phyloP scores from a whole-genome alignment of 2,113 vertebrate species.

The Formicarius rufipectus region DNA sequence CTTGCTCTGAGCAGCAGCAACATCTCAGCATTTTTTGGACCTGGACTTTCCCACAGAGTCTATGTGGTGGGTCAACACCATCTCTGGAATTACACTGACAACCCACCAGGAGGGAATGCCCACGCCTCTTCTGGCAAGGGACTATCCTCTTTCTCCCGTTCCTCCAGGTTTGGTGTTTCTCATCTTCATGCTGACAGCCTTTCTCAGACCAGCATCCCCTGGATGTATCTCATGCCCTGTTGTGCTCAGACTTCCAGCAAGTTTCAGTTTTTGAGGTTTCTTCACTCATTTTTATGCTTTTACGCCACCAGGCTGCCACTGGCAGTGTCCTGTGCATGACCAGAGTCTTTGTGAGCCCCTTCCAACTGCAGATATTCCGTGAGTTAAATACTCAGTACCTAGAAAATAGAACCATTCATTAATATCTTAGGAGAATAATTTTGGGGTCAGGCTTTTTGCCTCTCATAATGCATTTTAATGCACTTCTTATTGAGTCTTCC shows the following conservation, averaged over 20 bases:
- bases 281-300: background rate
- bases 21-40: background rate
- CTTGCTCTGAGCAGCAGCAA: background rate
- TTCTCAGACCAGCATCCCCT: background rate
- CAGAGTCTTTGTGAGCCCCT: background rate
- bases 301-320: background rate
- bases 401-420: constrained; percentile 5
- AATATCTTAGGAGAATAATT: constrained; percentile 18
- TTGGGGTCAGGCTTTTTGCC: constrained; percentile 10
- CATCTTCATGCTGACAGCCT: fast-evolving
- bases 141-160: background rate
- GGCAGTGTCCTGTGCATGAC: background rate
- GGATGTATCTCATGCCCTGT: fast-evolving
- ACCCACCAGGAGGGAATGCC: background rate
- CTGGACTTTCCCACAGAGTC: background rate
- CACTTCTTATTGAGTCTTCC: background rate
- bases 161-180: background rate
- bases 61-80: background rate
- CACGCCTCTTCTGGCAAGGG: fast-evolving
- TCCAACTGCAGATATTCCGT: background rate
- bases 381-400: background rate
- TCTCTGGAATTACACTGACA: background rate
- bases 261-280: background rate
- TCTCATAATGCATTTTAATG: constrained; percentile 7
- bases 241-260: background rate